Base-by-base conservation (phyloP, 2,797 vertebrate genomes). In the Lacerta viridis region DNA sequence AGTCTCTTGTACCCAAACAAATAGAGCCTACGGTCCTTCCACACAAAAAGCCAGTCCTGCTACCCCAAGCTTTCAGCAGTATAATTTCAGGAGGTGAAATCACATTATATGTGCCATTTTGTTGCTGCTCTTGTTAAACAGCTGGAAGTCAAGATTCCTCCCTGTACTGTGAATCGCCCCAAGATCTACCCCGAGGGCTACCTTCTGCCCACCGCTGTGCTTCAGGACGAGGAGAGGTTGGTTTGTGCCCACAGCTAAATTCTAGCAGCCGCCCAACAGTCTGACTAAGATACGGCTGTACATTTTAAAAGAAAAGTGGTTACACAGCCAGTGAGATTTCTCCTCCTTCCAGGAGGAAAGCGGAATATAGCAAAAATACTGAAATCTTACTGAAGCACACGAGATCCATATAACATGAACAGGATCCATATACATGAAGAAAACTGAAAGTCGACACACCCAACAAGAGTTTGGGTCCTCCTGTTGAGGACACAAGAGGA, bases 231-330 rank as follows among this genome's bases (percentile, higher is more conserved):
- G 68, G 83, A 20, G 80, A 87, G 7, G 68, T 3, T 1, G 0
- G 29, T 20, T 1, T 0, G 23, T 27, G 36, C 33, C 50, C 87
- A 79, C 41, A 79, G 3, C 87, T 80, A 64, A 3, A 76, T 23
- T 15, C 61, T n/a, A 75, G 55, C 55, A 36, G n/a, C 91, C 83
- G 75, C 75, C 7, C 68, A n/a, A 61, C 17, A 85, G 27, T 66
- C 15, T 17, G 39, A 81, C 68, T 17, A 59, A 84, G 59, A 36
- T 23, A 81, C 29, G 17, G 27, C n/a, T 59, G 33, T 7, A 17
- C 29, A 50, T 87, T 90, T 88, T 85, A 64, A 84, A 86, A 87
- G 43, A 17, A 71, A 84, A 72, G 2, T 64, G 43, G 61, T 46
- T 23, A 41, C 43, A 68, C 13, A 33, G 76, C 36, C 3, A 55